phyloP scores from a whole-genome alignment of 2,888 invertebrate genomes.

The Hemithea aestivaria region DNA sequence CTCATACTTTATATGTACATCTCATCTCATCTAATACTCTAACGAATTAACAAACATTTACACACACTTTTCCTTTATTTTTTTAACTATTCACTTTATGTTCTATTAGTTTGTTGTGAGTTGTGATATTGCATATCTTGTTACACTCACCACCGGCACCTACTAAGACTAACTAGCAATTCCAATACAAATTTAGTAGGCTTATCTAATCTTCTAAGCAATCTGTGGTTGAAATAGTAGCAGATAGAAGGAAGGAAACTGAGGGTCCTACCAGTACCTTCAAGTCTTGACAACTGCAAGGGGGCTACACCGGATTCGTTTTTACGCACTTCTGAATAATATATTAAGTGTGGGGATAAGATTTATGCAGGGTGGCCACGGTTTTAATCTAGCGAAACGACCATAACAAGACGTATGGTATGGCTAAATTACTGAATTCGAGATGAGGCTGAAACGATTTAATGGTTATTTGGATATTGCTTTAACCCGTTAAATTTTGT shows the following conservation, averaged over 20 bases:
- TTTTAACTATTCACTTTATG: too few relatives aligned
- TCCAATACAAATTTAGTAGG: too few relatives aligned
- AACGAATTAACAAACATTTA: too few relatives aligned
- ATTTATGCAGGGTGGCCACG: constrained; percentile 74
- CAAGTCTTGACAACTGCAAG: constrained; percentile 54
- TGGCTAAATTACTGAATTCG: constrained; percentile 74
- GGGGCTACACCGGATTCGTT: constrained; percentile 54
- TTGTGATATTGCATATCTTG: too few relatives aligned
- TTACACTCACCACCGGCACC: too few relatives aligned
- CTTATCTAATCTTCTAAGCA: too few relatives aligned
- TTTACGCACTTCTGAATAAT: constrained; percentile 71
- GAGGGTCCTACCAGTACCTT: constrained; percentile 14
- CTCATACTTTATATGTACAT: too few relatives aligned
- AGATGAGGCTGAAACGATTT: constrained; percentile 68
- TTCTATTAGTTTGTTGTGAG: too few relatives aligned
- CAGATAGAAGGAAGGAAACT: constrained; percentile 5
- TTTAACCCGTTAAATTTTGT: constrained; percentile 57
- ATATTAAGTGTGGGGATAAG: constrained; percentile 63
- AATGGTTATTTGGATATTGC: constrained; percentile 64
- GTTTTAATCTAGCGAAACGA: constrained; percentile 73
- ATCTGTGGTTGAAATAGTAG: constrained; percentile 17
- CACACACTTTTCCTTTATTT: too few relatives aligned
- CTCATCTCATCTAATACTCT: too few relatives aligned
- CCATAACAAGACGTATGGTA: constrained; percentile 76
- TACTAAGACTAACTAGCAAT: too few relatives aligned